A percentile compares a stretch with the other conserved stretches of the same genome.
These are phyloP conservation scores for Acanthochromis polyacanthus DNA, from an alignment of 2,113 vertebrate species.

Conservation along the genomic window DNA sequence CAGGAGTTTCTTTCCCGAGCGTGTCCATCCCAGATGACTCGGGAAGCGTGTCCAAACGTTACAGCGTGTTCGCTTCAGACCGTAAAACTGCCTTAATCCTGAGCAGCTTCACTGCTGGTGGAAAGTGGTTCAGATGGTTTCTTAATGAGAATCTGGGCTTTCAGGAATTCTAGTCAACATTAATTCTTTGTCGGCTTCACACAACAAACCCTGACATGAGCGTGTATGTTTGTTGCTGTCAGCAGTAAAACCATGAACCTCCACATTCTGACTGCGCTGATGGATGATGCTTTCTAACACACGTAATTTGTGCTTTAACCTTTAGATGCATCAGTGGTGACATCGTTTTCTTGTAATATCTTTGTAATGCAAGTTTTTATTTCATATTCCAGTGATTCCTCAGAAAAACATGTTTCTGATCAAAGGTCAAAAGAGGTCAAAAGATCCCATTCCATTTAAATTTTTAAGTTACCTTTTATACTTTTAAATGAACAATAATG, in stretches of 20 bases:
- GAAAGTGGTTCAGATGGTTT: constrained; percentile 17
- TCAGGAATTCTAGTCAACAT: constrained; percentile 12
- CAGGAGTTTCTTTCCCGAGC: constrained; percentile 43
- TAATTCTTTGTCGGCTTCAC: constrained; percentile 11
- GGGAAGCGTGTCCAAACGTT: constrained; percentile 39
- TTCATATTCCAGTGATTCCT: too few species aligned
- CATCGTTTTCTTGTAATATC: too few species aligned
- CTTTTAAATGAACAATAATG: too few species aligned
- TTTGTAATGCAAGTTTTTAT: too few species aligned
- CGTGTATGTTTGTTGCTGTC: too few species aligned
- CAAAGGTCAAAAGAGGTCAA: too few species aligned
- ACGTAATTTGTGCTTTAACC: too few species aligned
- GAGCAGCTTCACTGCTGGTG: background rate
- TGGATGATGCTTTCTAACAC: too few species aligned
- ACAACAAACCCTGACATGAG: constrained; percentile 1
- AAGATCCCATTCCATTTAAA: too few species aligned
- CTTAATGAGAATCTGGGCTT: constrained; percentile 13
- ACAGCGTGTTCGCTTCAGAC: constrained; percentile 29
- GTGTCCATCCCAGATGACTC: constrained; percentile 40
- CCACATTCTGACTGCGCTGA: background rate
- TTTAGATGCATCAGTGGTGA: too few species aligned
- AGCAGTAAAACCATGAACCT: background rate
- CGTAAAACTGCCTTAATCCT: constrained; percentile 29
- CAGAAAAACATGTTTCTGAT: too few species aligned
- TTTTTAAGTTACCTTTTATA: too few species aligned